These are phyloP conservation scores for Phaonia tiefii DNA, from an alignment of 2,888 invertebrate species.

Conservation along the genomic window DNA sequence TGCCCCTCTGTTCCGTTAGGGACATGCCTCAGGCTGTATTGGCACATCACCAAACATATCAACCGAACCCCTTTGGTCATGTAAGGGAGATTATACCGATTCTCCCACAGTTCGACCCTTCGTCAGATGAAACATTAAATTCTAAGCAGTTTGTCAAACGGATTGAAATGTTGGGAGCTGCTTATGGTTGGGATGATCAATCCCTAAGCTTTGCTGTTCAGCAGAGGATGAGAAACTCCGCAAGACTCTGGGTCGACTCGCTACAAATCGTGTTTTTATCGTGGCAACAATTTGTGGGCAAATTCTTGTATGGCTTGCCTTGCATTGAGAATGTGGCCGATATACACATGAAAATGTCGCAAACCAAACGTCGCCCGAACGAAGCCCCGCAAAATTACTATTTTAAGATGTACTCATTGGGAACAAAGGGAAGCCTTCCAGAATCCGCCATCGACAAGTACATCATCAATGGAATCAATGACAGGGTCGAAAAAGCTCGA, in stretches of 20 bases:
- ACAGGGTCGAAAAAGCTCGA: constrained; percentile 55
- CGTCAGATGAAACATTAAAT: constrained; percentile 36
- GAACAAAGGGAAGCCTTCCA: constrained; percentile 49
- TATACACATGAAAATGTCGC: background rate
- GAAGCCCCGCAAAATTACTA: constrained; percentile 52
- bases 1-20: too few species aligned
- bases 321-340: background rate
- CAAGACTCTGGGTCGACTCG: constrained; percentile 12
- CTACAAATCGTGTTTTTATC: constrained; percentile 8
- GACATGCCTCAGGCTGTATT: too few species aligned
- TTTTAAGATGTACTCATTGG: constrained; percentile 58
- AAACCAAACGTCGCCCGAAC: constrained; percentile 35
- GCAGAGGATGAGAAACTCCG: constrained; percentile 23
- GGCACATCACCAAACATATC: too few species aligned
- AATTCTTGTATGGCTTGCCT: constrained; percentile 1
- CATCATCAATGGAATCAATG: constrained; percentile 65
- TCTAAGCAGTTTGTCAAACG: constrained; percentile 45
- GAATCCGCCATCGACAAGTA: constrained; percentile 58
- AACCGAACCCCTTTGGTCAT: too few species aligned
- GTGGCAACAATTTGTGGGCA: background rate
- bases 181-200: background rate
- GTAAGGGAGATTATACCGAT: too few species aligned
- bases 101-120: constrained; percentile 24
- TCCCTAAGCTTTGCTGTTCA: constrained; percentile 29
- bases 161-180: too few species aligned